A percentile compares a stretch with the other conserved stretches of the same genome.
Conservation (phyloP, 2,113 vertebrate species). For the Sitta europaea region DNA sequence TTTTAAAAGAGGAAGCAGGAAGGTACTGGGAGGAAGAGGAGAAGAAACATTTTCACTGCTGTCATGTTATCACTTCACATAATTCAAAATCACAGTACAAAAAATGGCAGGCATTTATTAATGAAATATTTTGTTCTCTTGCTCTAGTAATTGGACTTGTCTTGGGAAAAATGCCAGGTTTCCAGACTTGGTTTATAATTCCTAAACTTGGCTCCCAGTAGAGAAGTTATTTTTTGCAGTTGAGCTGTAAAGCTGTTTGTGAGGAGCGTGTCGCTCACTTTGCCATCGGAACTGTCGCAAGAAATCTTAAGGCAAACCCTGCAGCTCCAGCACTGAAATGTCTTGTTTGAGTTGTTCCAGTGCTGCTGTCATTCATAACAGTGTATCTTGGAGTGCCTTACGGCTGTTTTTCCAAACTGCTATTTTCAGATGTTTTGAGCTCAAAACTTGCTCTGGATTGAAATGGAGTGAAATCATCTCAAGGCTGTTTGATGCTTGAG, state of each 20-base stretch:
- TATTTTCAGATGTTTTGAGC: conserved; percentile 1
- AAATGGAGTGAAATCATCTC: neutral
- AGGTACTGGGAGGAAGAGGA: neutral
- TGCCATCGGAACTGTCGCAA: neutral
- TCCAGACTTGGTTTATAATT: conserved; percentile 52
- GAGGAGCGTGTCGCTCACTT: neutral
- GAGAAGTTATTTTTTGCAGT: neutral
- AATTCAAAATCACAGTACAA: conserved; percentile 43
- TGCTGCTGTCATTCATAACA: neutral
- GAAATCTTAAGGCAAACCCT: conserved; percentile 5
- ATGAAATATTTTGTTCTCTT: conserved; percentile 50
- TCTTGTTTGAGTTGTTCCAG: neutral
- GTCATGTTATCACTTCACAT: conserved; percentile 31
- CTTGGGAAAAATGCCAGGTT: conserved; percentile 42
- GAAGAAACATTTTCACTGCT: conserved; percentile 18
- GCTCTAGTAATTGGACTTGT: conserved; percentile 47
- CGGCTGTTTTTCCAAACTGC: neutral
- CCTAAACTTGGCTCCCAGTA: conserved; percentile 23
- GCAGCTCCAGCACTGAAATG: neutral
- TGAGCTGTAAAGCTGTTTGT: neutral
- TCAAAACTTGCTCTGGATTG: neutral
- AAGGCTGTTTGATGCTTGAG: neutral
- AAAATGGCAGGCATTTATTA: conserved; percentile 20
- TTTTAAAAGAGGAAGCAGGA: conserved; percentile 1
- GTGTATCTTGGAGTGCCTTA: neutral